phyloP scores from a whole-genome alignment of 2,797 vertebrate species.

The Enteromius argenteus region DNA sequence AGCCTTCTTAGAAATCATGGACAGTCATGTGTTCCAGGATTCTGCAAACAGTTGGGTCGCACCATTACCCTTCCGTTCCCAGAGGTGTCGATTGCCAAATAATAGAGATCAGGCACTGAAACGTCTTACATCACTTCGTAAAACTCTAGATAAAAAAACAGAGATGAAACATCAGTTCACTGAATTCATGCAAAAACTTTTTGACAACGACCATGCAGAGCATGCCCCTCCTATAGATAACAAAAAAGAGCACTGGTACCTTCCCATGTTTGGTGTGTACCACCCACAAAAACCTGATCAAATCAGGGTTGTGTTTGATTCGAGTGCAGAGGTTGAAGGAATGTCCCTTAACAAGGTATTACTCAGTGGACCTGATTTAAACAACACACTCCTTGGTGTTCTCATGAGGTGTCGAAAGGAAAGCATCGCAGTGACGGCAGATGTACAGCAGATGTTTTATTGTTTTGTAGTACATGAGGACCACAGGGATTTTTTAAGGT shows the following conservation, averaged over 20 bases:
- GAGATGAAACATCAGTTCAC: background rate
- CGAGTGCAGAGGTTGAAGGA: background rate
- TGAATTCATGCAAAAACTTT: conserved; percentile 7
- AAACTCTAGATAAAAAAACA: background rate
- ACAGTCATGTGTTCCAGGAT: background rate
- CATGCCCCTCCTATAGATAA: background rate
- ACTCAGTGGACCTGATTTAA: background rate
- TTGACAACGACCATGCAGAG: background rate
- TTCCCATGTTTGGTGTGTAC: no score
- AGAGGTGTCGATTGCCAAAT: background rate
- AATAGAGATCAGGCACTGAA: background rate
- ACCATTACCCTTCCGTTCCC: background rate
- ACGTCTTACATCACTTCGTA: background rate
- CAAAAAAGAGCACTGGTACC: background rate
- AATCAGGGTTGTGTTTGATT: background rate
- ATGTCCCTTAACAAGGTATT: background rate
- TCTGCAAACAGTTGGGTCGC: background rate
- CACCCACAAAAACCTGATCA: background rate
- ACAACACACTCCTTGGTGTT: conserved; percentile 5
- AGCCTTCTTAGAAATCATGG: background rate
- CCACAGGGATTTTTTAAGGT: background rate
- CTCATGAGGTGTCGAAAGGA: background rate
- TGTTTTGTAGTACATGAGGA: background rate
- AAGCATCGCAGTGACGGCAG: background rate
- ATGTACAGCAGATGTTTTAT: background rate